Conservation (phyloP, 1,140 invertebrate genomes). For the Cotesia chilonis region DNA sequence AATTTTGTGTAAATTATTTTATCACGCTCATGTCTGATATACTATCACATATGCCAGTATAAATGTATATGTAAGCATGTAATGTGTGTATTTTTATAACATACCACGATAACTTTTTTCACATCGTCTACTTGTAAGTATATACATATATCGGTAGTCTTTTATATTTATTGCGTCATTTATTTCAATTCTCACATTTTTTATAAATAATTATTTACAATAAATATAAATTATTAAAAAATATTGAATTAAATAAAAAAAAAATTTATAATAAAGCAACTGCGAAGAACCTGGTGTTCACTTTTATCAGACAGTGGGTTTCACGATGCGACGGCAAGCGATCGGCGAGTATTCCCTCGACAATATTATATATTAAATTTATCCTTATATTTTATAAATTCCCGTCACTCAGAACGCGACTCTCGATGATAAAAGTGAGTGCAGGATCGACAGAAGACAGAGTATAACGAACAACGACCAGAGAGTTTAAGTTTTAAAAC, state of each 20-base stretch:
- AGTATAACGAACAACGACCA: too few relatives aligned
- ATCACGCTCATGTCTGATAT: slow-evolving; percentile 23
- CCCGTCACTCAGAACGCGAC: slow-evolving; percentile 14
- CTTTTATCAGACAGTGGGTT: not conserved
- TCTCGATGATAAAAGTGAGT: not conserved
- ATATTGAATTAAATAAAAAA: too few relatives aligned
- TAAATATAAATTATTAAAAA: too few relatives aligned
- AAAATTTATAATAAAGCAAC: too few relatives aligned
- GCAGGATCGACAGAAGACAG: not conserved
- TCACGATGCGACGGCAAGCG: slow-evolving; percentile 22
- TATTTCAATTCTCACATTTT: too few relatives aligned
- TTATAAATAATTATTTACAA: too few relatives aligned
- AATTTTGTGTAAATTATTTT: slow-evolving; percentile 38
- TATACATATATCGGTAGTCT: not conserved
- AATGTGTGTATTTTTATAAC: too few relatives aligned
- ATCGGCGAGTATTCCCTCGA: not conserved
- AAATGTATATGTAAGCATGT: not conserved
- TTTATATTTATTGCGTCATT: not conserved
- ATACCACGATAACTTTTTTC: not conserved
- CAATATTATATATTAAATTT: not conserved
- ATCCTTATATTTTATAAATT: slow-evolving; percentile 14
- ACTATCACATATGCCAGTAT: not conserved
- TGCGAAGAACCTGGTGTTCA: too few relatives aligned
- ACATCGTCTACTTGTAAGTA: not conserved
- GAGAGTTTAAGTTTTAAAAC: not conserved